Base-by-base conservation (phyloP, 2,888 invertebrate genomes). In the Pyrrhia umbra region DNA sequence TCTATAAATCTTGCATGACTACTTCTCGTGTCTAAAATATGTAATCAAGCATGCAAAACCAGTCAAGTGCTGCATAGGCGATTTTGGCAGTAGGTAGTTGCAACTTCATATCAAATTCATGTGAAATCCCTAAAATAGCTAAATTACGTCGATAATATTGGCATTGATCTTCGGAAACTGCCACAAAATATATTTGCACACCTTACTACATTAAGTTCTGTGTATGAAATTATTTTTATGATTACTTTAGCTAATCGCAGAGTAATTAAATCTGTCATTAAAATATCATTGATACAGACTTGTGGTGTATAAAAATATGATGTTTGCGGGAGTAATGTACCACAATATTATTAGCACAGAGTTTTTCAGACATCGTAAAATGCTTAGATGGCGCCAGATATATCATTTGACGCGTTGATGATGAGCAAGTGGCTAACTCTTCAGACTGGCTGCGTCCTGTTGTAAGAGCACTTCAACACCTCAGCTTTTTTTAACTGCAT, bases 211-310 rank as follows among this genome's bases (percentile, higher is more conserved):
- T 61, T 61, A 74, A 68, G 43, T 51, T 34, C 47, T 23, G 40
- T 42, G 20, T 16, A 52, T 51, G 30, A 37, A 56, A 57, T 69
- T 37, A 64, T 50, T 54, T 57, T 40, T 50, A 59, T 71, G 64
- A 72, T 72, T 80, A 67, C 57, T 34, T 64, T 49, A 56, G 30
- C 43, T 69, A 16, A 54, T 47, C 59, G 23, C 10, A 69, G 6
- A 55, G 47, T 34, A 65, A 79, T 79, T 68, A 77, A 79, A 62
- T 77, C 23, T 39, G 40, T 47, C 50, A 71, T 69, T 73, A 77
- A 78, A 74, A 63, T 77, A 68, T 74, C 74, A 68, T 79, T 80
- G 79, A 82, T 75, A 77, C 83, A 56, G 57, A 52, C 49, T 9
- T 27, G 30, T 30, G 30, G 13, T 30, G 13, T 30, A 67, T 56